Evolutionary conservation across 2,113 vertebrate species (phyloP).

Genomic region (Carassius gibelio): DNA sequence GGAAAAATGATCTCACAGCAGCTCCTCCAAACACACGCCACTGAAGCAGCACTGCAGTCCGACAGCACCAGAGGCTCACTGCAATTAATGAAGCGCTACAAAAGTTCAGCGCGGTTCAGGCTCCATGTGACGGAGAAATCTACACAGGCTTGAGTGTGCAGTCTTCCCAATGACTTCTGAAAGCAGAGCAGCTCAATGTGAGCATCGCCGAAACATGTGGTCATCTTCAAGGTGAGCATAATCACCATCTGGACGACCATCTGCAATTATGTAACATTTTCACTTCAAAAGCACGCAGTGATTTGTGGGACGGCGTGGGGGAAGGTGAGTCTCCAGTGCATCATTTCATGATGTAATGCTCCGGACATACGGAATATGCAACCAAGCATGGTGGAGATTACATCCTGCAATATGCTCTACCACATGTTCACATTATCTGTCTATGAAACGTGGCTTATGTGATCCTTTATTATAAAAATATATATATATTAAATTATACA

Average conservation of each 20-base stretch:
- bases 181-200: not conserved
- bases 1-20: constrained; percentile 32
- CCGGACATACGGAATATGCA: constrained; percentile 23
- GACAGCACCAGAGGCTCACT: constrained; percentile 30
- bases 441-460: not conserved
- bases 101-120: not conserved
- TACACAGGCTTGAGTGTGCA: not conserved
- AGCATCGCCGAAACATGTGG: constrained; percentile 18
- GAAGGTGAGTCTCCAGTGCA: not conserved
- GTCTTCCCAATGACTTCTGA: not conserved
- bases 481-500: not conserved
- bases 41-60: constrained; percentile 15
- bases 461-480: not conserved
- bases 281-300: constrained; percentile 24
- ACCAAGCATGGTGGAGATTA: not conserved
- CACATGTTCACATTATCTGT: constrained; percentile 4
- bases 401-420: constrained; percentile 16
- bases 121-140: not conserved
- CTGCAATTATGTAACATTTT: constrained; percentile 39
- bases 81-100: constrained; percentile 26
- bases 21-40: not conserved
- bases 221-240: constrained; percentile 45
- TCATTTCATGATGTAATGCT: not conserved
- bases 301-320: not conserved
- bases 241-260: constrained; percentile 40